Conservation (phyloP, 2,888 invertebrate species). For the Cotesia congregata region DNA sequence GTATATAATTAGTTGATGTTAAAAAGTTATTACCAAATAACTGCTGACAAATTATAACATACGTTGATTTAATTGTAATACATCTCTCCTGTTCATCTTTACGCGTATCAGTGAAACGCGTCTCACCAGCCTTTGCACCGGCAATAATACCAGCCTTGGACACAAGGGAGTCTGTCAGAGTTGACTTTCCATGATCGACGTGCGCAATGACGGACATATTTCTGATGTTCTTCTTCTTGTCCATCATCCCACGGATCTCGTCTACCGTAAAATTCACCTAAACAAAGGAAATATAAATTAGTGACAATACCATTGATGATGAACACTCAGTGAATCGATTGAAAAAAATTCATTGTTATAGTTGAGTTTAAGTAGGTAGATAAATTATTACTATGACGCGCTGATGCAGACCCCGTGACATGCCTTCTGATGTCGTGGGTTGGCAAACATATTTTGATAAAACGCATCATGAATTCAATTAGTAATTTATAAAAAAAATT, state of each 20-base stretch:
- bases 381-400: background rate
- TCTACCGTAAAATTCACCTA: constrained; percentile 99
- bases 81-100: constrained; percentile 99
- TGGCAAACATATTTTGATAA: background rate
- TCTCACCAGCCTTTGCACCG: constrained; percentile 98
- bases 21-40: constrained; percentile 24
- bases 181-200: constrained; percentile 99
- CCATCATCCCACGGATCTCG: constrained; percentile 99
- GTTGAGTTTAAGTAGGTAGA: background rate
- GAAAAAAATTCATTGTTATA: constrained; percentile 11
- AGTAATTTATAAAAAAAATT: background rate
- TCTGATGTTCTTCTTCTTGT: constrained; percentile 99
- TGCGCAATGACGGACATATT: constrained; percentile 99
- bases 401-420: background rate
- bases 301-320: background rate
- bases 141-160: constrained; percentile 99
- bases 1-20: constrained; percentile 29
- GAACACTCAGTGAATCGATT: constrained; percentile 23
- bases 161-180: constrained; percentile 98
- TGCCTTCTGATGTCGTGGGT: background rate
- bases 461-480: background rate
- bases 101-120: constrained; percentile 98
- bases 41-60: constrained; percentile 67
- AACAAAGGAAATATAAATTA: constrained; percentile 49
- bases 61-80: constrained; percentile 99